Evolutionary conservation across 2,888 invertebrate species (phyloP), one percentile per base, ranked within the genome.

Genomic region (Abscondita cerata): DNA sequence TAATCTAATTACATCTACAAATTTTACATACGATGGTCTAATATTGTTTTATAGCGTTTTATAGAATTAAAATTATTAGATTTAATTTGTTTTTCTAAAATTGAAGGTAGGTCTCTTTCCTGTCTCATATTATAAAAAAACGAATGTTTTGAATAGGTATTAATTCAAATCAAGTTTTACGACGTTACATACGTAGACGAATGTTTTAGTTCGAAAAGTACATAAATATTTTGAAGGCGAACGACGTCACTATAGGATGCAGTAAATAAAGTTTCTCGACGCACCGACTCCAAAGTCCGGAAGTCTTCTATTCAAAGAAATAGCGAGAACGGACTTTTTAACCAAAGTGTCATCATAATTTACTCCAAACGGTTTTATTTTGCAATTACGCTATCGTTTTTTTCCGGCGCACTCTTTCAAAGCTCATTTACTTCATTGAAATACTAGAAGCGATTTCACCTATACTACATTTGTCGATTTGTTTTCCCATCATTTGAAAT

Each of bases 241-340:
- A 72, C 69, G 70, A 73, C 72, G 69, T 73, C 70, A 67, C 71
- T 16, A 15, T 54, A 59, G 59, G 53, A 53, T 75, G 76, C 74
- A 74, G 78, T 78, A 78, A 77, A 78, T 78, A 78, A 79, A 79
- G 75, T 78, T 78, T 74, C 71, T 76, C 76, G 78, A 77, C 78
- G 73, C 65, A 67, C 71, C 71, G 78, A 73, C 78, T 78, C 77
- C 78, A 73, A 73, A 72, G 74, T 74, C 73, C 74, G 79, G 78
- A 79, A 78, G 76, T 74, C 77, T 76, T 79, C 77, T 74, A 77
- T 78, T 78, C 78, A 75, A 72, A 76, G 72, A 70, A 76, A 75
- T 73, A 71, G 72, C 68, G 67, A 67, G 69, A 69, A 72, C 68
- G 53, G 48, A 59, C 48, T 59, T 57, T 57, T 57, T 57, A 57